phyloP scores from a whole-genome alignment of 2,113 vertebrate genomes.

The Erythrolamprus reginae region DNA sequence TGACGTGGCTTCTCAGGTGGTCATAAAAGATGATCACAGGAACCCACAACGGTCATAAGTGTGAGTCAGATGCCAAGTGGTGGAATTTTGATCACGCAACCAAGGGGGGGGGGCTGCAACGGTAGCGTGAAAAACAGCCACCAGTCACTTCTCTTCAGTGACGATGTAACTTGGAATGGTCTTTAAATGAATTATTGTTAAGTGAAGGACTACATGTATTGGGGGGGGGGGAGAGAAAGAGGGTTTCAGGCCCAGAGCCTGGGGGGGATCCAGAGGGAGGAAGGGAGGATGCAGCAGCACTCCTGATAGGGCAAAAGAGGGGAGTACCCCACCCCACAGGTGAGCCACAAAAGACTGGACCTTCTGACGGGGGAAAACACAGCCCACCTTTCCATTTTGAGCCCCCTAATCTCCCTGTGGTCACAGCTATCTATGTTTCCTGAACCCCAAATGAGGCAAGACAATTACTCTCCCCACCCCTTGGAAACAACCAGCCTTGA shows the following conservation, averaged over 20 bases:
- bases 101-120: too few relatives aligned
- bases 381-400: too few relatives aligned
- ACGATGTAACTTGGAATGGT: too few relatives aligned
- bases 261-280: neutral
- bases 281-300: neutral
- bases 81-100: too few relatives aligned
- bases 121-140: too few relatives aligned
- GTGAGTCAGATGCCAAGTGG: too few relatives aligned
- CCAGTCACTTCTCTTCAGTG: too few relatives aligned
- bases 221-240: neutral
- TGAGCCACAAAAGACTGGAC: neutral
- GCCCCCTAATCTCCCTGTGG: neutral
- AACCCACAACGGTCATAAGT: too few relatives aligned
- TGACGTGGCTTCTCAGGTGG: too few relatives aligned
- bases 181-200: neutral
- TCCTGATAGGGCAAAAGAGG: neutral
- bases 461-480: fast-evolving
- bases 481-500: neutral
- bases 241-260: neutral
- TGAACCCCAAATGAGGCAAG: neutral
- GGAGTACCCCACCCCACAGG: neutral
- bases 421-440: neutral
- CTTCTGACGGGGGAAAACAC: fast-evolving
- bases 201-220: neutral
- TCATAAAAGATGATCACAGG: too few relatives aligned